Conservation (phyloP, 2,113 vertebrate species). For the Machaerirhynchus nigripectus region DNA sequence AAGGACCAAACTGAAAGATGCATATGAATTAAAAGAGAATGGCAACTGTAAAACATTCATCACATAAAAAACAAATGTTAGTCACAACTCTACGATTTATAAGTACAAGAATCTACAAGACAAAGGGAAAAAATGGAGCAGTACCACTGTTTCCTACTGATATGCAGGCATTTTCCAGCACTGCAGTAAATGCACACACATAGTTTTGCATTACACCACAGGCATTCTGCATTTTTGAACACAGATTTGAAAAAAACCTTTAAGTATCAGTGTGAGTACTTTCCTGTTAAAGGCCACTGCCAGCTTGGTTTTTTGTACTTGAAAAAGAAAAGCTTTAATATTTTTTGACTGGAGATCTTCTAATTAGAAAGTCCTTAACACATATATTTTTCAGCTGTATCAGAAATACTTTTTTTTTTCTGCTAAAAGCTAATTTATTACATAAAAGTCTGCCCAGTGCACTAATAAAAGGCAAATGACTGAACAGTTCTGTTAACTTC, state of each 20-base stretch:
- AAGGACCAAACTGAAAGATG: neutral
- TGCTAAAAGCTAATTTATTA: neutral
- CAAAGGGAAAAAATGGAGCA: neutral
- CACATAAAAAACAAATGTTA: neutral
- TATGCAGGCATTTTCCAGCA: neutral
- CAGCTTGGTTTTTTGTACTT: neutral
- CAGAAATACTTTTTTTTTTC: neutral
- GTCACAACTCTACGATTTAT: neutral
- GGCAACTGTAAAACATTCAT: neutral
- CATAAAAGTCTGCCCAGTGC: neutral
- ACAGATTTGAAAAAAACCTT: neutral
- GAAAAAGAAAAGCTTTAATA: neutral
- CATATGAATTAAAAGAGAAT: neutral
- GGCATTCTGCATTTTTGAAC: neutral
- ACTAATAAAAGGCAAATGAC: neutral
- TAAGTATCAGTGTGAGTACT: neutral
- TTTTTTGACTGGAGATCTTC: neutral
- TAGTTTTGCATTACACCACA: neutral
- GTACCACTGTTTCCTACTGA: neutral
- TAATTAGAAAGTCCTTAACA: neutral
- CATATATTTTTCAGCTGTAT: neutral
- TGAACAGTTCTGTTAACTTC: neutral
- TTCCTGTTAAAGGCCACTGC: neutral
- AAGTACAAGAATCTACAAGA: neutral
- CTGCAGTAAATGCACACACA: neutral